These are phyloP conservation scores for Anolis carolinensis DNA, from an alignment of 2,113 vertebrate genomes.

Conservation along the genomic window DNA sequence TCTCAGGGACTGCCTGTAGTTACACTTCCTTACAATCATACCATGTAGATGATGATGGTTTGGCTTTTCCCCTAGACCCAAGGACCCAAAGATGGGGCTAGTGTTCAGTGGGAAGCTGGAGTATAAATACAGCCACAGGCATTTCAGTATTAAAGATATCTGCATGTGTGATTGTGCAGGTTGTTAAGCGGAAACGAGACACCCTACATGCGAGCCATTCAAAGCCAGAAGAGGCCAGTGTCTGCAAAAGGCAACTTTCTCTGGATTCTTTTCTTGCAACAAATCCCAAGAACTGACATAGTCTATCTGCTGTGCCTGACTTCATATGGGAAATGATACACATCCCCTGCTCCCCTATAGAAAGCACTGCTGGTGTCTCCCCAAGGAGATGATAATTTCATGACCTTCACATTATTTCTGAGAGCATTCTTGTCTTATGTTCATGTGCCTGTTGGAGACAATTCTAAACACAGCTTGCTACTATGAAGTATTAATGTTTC, in stretches of 20 bases:
- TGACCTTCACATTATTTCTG: background rate
- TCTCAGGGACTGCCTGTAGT: no score
- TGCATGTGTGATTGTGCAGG: conserved; percentile 55
- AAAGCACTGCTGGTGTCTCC: background rate
- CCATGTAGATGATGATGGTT: background rate
- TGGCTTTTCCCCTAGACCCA: background rate
- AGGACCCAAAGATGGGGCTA: background rate
- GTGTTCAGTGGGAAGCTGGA: background rate
- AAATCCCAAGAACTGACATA: background rate
- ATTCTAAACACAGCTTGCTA: background rate
- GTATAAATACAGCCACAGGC: background rate
- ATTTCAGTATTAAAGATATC: background rate
- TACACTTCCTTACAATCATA: background rate
- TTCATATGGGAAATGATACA: background rate
- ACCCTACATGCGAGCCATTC: conserved; percentile 22
- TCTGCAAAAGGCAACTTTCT: conserved; percentile 71
- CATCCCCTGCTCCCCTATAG: background rate
- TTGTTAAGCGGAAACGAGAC: conserved; percentile 66
- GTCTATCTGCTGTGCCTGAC: background rate
- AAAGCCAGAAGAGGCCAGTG: background rate
- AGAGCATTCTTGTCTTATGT: background rate
- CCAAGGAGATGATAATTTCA: background rate
- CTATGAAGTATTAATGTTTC: background rate
- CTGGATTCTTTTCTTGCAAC: conserved; percentile 72
- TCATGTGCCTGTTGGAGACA: background rate